These are phyloP conservation scores for Tauraco erythrolophus DNA, from an alignment of 2,113 vertebrate species.

Conservation along the genomic window DNA sequence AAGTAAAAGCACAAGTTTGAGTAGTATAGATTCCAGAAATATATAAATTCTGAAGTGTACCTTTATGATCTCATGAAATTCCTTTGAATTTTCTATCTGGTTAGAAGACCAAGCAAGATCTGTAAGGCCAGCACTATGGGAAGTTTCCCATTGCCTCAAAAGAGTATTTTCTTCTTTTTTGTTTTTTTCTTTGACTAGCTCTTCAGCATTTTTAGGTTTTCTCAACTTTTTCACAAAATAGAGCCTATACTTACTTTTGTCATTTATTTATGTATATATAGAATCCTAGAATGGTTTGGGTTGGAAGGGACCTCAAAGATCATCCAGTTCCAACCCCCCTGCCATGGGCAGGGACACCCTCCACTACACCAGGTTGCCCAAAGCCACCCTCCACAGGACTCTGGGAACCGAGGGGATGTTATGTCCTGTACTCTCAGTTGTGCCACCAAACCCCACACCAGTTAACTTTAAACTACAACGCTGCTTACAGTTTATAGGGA, in stretches of 20 bases:
- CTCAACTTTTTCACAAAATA: not conserved
- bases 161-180: not conserved
- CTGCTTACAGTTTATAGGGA: not conserved
- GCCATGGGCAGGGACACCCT: too few relatives aligned
- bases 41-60: fast-evolving
- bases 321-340: too few relatives aligned
- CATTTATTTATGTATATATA: too few relatives aligned
- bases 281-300: too few relatives aligned
- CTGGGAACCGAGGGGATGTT: not conserved
- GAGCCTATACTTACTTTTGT: not conserved
- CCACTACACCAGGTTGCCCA: too few relatives aligned
- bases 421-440: not conserved
- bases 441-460: not conserved
- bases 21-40: not conserved
- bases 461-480: not conserved
- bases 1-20: too few relatives aligned
- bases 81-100: not conserved
- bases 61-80: not conserved
- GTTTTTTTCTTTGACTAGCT: not conserved
- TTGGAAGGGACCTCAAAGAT: too few relatives aligned
- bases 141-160: not conserved
- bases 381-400: too few relatives aligned
- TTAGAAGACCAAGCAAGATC: not conserved
- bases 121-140: too few relatives aligned
- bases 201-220: not conserved